These are phyloP conservation scores for Patiria pectinifera DNA, from an alignment of 53 echinoderm and acorn worm genomes.

Conservation along the genomic window DNA sequence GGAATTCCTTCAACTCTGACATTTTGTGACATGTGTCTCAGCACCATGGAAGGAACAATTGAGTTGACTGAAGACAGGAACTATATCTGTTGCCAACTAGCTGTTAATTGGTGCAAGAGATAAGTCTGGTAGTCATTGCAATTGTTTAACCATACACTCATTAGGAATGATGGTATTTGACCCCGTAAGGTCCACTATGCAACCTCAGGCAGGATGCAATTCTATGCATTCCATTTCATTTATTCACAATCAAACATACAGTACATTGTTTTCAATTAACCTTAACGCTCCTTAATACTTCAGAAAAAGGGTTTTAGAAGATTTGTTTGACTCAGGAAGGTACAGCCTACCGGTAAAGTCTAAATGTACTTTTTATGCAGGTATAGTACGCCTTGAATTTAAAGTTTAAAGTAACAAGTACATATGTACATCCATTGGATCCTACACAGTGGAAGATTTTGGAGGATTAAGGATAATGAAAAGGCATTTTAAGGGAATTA, in stretches of 20 bases:
- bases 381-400: too few species aligned
- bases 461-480: too few species aligned
- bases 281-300: too few species aligned
- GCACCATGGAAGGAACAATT: not conserved
- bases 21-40: not conserved
- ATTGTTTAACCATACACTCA: not conserved
- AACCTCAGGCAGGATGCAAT: not conserved
- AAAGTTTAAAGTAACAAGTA: too few species aligned
- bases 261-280: too few species aligned
- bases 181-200: not conserved
- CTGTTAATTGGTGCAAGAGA: not conserved
- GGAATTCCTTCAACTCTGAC: conserved; percentile 15
- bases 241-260: not conserved
- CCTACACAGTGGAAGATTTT: too few species aligned
- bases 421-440: too few species aligned
- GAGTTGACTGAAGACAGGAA: not conserved
- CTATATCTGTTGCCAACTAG: not conserved
- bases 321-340: too few species aligned
- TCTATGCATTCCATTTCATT: not conserved
- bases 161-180: not conserved
- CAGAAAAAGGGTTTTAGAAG: too few species aligned
- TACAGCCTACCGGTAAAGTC: too few species aligned
- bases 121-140: not conserved
- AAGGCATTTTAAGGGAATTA: too few species aligned
- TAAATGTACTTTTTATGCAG: too few species aligned